Percentiles rank a stretch among this genome's conserved stretches.
phyloP scores from a whole-genome alignment of 1,140 invertebrate genomes.

The Cotesia typhae region DNA sequence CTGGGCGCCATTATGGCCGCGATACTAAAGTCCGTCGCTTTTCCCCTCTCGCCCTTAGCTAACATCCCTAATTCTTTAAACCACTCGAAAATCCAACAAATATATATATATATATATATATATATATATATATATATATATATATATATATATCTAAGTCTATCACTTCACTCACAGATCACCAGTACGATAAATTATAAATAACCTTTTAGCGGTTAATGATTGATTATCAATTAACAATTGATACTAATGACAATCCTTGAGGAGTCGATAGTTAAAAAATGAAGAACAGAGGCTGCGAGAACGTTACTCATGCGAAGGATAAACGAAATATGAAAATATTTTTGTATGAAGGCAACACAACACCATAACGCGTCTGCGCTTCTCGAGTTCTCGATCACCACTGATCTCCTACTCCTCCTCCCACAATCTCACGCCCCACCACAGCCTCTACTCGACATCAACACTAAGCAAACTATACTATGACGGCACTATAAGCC shows the following conservation, averaged over 20 bases:
- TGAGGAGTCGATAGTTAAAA: too few relatives aligned
- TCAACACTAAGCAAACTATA: constrained; percentile 45
- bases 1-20: constrained; percentile 72
- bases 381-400: constrained; percentile 65
- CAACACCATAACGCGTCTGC: constrained; percentile 60
- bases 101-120: too few relatives aligned
- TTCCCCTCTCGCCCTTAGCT: constrained; percentile 63
- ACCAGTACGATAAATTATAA: neutral
- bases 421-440: constrained; percentile 59
- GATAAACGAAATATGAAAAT: constrained; percentile 22
- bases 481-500: too few relatives aligned
- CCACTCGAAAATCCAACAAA: neutral
- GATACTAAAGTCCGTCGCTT: constrained; percentile 73
- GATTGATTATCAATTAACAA: too few relatives aligned
- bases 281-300: neutral
- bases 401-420: constrained; percentile 61
- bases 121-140: too few relatives aligned
- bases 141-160: too few relatives aligned
- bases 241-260: too few relatives aligned
- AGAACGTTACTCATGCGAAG: constrained; percentile 30
- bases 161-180: too few relatives aligned
- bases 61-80: constrained; percentile 58
- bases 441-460: constrained; percentile 42
- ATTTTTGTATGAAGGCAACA: constrained; percentile 29
- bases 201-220: neutral